Evolutionary conservation across 1,140 invertebrate genomes (phyloP).

Genomic region (Achatina immaculata): DNA sequence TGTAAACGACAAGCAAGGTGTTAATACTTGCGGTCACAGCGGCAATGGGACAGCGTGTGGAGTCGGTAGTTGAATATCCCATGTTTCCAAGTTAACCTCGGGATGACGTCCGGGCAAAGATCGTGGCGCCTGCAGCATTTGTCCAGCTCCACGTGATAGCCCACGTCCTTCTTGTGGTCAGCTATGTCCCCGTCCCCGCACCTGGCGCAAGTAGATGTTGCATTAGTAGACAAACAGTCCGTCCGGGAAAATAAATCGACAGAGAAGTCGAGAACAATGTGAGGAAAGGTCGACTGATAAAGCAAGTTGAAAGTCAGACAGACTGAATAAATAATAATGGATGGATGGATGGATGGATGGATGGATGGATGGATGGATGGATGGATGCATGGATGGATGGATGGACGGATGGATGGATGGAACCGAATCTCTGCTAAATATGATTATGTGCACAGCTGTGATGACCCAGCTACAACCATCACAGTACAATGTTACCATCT

Average conservation of each 20-base stretch:
- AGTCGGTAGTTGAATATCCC: slow-evolving; percentile 86
- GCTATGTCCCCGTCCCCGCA: slow-evolving; percentile 86
- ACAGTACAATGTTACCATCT: too few relatives aligned
- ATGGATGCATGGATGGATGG: too few relatives aligned
- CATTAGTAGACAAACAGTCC: slow-evolving; percentile 3
- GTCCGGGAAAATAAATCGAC: neutral
- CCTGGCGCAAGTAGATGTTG: slow-evolving; percentile 71
- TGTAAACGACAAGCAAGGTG: neutral
- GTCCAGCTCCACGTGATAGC: slow-evolving; percentile 82
- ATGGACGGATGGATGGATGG: too few relatives aligned
- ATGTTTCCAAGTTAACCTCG: slow-evolving; percentile 82
- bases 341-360: too few relatives aligned
- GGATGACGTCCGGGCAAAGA: slow-evolving; percentile 85
- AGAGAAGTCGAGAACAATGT: too few relatives aligned
- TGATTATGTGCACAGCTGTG: too few relatives aligned
- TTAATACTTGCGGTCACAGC: slow-evolving; percentile 86
- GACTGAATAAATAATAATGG: too few relatives aligned
- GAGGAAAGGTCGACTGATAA: too few relatives aligned
- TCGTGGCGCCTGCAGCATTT: slow-evolving; percentile 88
- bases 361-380: too few relatives aligned
- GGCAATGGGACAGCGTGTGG: slow-evolving; percentile 88
- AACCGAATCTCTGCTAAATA: too few relatives aligned
- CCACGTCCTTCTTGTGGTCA: slow-evolving; percentile 81
- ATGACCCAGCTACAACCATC: too few relatives aligned
- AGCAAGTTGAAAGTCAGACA: too few relatives aligned